phyloP scores from a whole-genome alignment of 2,888 invertebrate species.

The Tetranychus piercei region DNA sequence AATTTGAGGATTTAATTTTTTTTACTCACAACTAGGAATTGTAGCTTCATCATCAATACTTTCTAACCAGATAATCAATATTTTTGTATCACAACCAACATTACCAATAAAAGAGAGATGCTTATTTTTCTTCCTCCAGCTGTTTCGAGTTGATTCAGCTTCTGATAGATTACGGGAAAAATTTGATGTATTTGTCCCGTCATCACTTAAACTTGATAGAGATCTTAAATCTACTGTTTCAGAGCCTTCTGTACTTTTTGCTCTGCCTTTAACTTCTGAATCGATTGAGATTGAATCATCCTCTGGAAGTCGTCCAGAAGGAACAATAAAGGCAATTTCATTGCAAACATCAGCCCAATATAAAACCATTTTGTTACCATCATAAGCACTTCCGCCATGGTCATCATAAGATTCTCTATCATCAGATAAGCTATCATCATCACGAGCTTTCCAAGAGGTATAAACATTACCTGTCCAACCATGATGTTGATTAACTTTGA shows the following conservation, averaged over 20 bases:
- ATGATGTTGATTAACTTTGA: slow-evolving; percentile 62
- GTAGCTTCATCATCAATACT: slow-evolving; percentile 77
- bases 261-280: slow-evolving; percentile 8
- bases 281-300: slow-evolving; percentile 17
- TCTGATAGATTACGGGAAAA: slow-evolving; percentile 10
- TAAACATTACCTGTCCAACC: slow-evolving; percentile 83
- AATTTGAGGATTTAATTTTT: background rate
- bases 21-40: slow-evolving; percentile 48
- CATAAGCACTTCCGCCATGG: slow-evolving; percentile 52
- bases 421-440: background rate
- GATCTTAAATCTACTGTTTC: background rate
- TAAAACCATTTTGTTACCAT: slow-evolving; percentile 62
- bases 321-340: slow-evolving; percentile 87
- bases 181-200: slow-evolving; percentile 16
- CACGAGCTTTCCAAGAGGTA: slow-evolving; percentile 55
- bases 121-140: slow-evolving; percentile 15
- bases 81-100: slow-evolving; percentile 44
- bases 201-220: slow-evolving; percentile 11
- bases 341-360: slow-evolving; percentile 90
- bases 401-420: slow-evolving; percentile 27
- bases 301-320: slow-evolving; percentile 33
- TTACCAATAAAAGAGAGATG: slow-evolving; percentile 17
- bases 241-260: background rate
- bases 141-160: background rate
- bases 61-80: slow-evolving; percentile 87